phyloP scores from a whole-genome alignment of 2,113 vertebrate species.

The zebrafish (Danio rerio) region GRCz12tu NC_133197.1:13094501-13095000 shows the following conservation, averaged over 20 bases:
- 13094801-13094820: background rate
- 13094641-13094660: too few relatives aligned
- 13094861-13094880: background rate
- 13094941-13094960: background rate
- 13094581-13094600: too few relatives aligned
- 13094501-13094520: too few relatives aligned
- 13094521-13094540: too few relatives aligned
- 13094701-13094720: too few relatives aligned
- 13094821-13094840: background rate
- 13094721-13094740: background rate
- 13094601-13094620: too few relatives aligned
- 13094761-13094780: background rate
- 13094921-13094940: background rate
- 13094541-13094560: too few relatives aligned
- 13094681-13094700: too few relatives aligned
- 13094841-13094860: background rate
- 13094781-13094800: background rate
- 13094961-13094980: background rate
- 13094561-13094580: too few relatives aligned
- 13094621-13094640: too few relatives aligned
- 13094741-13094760: background rate
- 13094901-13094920: background rate
- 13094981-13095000: background rate
- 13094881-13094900: background rate
- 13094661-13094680: too few relatives aligned